Percentiles rank a stretch among this genome's conserved stretches.
These are phyloP conservation scores for Hololepta plana DNA, from an alignment of 2,888 invertebrate genomes.

Conservation along the genomic window DNA sequence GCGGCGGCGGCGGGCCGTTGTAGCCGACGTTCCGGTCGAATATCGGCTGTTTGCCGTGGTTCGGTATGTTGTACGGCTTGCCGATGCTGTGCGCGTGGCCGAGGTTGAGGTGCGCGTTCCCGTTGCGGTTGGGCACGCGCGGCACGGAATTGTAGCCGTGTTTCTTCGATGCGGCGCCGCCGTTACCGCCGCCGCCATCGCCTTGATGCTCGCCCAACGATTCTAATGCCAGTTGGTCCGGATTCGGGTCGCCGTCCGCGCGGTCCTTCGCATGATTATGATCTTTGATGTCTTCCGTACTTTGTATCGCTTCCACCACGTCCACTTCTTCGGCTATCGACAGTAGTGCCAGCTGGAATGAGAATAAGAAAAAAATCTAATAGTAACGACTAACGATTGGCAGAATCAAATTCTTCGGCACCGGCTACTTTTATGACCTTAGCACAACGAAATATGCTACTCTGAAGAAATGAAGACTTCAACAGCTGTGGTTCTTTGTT, in stretches of 20 bases:
- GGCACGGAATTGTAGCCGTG: constrained; percentile 28
- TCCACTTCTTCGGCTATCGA: constrained; percentile 38
- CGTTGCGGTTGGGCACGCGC: constrained; percentile 17
- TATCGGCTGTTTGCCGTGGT: constrained; percentile 22
- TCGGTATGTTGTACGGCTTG: constrained; percentile 34
- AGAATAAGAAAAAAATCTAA: constrained; percentile 4
- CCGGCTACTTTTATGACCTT: not conserved
- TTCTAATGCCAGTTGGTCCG: constrained; percentile 58
- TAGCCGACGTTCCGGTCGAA: constrained; percentile 39
- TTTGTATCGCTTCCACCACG: constrained; percentile 42
- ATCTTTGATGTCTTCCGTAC: constrained; percentile 33
- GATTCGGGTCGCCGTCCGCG: constrained; percentile 41
- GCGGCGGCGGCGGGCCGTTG: constrained; percentile 53
- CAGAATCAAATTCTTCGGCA: not conserved
- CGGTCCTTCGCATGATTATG: constrained; percentile 28
- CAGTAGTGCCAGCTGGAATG: constrained; percentile 18
- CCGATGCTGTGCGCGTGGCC: constrained; percentile 29
- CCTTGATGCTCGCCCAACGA: constrained; percentile 44
- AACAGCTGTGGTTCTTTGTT: too few species aligned
- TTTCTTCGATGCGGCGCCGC: too few species aligned
- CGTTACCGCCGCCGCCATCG: too few species aligned
- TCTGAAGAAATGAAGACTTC: too few species aligned
- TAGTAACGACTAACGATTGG: constrained; percentile 1
- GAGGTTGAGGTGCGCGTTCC: constrained; percentile 18
- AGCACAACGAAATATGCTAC: constrained; percentile 2